These are phyloP conservation scores for Atta cephalotes DNA, from an alignment of 1,140 invertebrate genomes.

Conservation along the genomic window DNA sequence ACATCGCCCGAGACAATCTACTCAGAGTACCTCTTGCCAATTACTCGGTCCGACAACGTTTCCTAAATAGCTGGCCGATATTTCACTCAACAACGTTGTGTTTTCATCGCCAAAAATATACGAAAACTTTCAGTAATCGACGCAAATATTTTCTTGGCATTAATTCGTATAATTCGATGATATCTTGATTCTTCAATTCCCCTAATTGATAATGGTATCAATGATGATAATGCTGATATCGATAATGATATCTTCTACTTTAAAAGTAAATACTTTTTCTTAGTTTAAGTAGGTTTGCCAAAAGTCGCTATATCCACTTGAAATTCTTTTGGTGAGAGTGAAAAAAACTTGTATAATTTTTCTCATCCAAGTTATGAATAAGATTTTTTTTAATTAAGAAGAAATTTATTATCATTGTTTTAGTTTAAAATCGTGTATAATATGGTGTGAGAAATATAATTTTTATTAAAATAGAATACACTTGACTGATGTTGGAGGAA, in stretches of 20 bases:
- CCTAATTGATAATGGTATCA: background rate
- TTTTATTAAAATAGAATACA: too few species aligned
- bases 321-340: too few species aligned
- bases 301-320: too few species aligned
- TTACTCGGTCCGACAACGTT: conserved; percentile 22
- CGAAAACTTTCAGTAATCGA: background rate
- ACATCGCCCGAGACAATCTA: conserved; percentile 51
- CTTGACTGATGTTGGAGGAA: too few species aligned
- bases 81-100: background rate
- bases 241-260: background rate
- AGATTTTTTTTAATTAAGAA: too few species aligned
- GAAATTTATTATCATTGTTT: too few species aligned
- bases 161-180: background rate
- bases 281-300: too few species aligned
- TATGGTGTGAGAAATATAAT: too few species aligned
- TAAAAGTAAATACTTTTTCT: background rate
- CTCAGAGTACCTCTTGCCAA: background rate
- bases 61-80: background rate
- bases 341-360: too few species aligned
- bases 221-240: too few species aligned
- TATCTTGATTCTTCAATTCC: background rate
- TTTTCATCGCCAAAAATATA: background rate
- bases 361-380: too few species aligned
- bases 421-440: too few species aligned
- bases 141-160: background rate